A percentile compares a stretch with the other conserved stretches of the same genome.
Evolutionary conservation across 2,797 vertebrate species (phyloP).

Genomic region (Spinibarbus caldwelli): DNA sequence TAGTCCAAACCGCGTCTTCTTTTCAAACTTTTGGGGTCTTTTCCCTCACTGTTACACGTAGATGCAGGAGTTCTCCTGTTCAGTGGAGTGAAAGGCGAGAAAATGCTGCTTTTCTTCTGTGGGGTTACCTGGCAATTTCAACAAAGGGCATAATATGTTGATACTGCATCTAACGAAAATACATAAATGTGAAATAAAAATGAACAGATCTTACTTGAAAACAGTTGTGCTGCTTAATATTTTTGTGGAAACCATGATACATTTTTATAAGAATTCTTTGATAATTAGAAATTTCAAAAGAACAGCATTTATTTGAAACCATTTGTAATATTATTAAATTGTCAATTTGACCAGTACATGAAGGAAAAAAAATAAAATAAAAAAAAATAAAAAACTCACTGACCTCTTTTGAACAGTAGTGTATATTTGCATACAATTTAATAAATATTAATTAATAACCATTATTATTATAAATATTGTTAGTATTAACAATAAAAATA

Average conservation of each 20-base stretch:
- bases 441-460: not conserved
- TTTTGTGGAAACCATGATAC: too few species aligned
- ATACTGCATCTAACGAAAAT: not conserved
- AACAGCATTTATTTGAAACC: too few species aligned
- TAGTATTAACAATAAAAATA: not conserved
- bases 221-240: not conserved
- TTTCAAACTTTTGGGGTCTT: conserved; percentile 77
- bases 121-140: conserved; percentile 43
- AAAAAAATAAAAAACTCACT: too few species aligned
- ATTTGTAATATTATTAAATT: not conserved
- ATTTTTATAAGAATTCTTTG: too few species aligned
- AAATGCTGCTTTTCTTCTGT: conserved; percentile 59
- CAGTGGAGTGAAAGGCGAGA: conserved; percentile 67
- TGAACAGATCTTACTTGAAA: not conserved
- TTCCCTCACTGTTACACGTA: conserved; percentile 58
- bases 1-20: conserved; percentile 87
- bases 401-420: not conserved
- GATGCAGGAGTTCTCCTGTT: conserved; percentile 53
- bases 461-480: not conserved
- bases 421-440: not conserved
- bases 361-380: too few species aligned
- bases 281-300: too few species aligned
- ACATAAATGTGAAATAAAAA: not conserved
- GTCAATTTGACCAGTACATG: not conserved
- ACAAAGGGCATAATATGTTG: not conserved